Base-by-base conservation (phyloP, 2,113 vertebrate genomes). In the Esox niger region DNA sequence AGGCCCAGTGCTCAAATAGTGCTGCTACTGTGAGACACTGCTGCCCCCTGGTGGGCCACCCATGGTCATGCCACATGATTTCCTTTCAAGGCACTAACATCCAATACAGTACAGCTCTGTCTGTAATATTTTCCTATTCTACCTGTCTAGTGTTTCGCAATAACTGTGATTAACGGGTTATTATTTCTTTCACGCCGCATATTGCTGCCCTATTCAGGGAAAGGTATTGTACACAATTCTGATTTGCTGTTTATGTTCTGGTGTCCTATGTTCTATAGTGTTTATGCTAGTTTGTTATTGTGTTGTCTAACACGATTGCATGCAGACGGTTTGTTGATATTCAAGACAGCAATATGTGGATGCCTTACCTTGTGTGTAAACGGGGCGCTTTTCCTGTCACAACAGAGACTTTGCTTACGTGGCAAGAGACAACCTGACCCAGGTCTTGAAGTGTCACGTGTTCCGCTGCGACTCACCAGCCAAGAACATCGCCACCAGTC, bases 321-420 rank as follows among this genome's bases (percentile, higher is more conserved):
- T 52, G 26, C 35, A 54, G 21, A 6, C 1, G 2, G 64, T 13
- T 26, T 32, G 31, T 46, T 69, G 0, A 4, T 67, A 33, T 38
- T 35, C 5, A 23, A 26, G 15, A 25, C 35, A 56, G 43, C 38
- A 0, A 49, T 10, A 20, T 67, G 10, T 61, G 20, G 23, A 25
- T 32, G 15, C 46, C 26, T 65, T 8, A 33, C 26, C 3, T 10
- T 29, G 17, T 33, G 13, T 38, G 52, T 72, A 20, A 69, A 17
- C 77, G 55, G 71, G 58, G 5, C 73, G 58, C 63, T n/a, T 23
- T 43, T 46, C 64, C 25, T 60, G 23, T 64, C 54, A 55, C 61
- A 66, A 55, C 82, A 98, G 96, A 91, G 96, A 98, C 77, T 98
- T 98, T 71, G 96, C 96, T 0, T 98, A 97, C 2, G 96, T 98